Base-by-base conservation (phyloP, 2,113 vertebrate species). In the Periophthalmodon schlosseri region DNA sequence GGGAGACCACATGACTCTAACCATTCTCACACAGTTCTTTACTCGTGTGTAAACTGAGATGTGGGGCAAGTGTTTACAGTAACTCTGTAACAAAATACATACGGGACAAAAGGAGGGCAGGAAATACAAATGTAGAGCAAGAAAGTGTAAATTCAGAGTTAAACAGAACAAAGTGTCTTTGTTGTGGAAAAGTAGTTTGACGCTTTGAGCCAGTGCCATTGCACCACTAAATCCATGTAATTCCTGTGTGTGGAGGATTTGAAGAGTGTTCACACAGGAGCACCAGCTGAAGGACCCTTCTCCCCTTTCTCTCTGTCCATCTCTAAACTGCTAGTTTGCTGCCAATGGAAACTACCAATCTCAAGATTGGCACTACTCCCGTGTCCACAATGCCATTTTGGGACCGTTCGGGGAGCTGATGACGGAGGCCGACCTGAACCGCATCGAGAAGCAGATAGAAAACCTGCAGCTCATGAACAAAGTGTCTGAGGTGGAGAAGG, bases 401-500 rank as follows among this genome's bases (percentile, higher is more conserved):
- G 95, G 96, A 79, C 95, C 95, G 61, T 94, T 98, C 39, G 95
- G 97, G 63, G 96, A 98, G 81, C 94, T 95, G 72, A 96, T 98
- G 96, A 94, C 95, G 1, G 97, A 99, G 84, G 92, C 92, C 2
- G 97, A 99, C 78, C 84, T 97, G 65, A 91, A 94, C 78, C 93
- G 92, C 73, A 95, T 99, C 76, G 97, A 99, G 89, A 95, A 94
- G 94, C 97, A 96, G 88, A 97, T 99, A 65, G 96, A 98, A 86
- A 98, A 97, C 87, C 94, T 99, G 67, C 96, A 96, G 79, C 96
- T 99, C 73, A 93, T 98, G 95, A 96, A 96, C 85, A 95, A 96
- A 81, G 95, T 93, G 0, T 95, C 95, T 67, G 94, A 92, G 56
- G 95, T 96, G 16, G 95, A 96, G 90, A 95, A 90, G 18, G 94